Percentiles rank a stretch among this genome's conserved stretches.
Evolutionary conservation across 2,888 invertebrate genomes (phyloP).

Genomic region (Parochlus steinenii): DNA sequence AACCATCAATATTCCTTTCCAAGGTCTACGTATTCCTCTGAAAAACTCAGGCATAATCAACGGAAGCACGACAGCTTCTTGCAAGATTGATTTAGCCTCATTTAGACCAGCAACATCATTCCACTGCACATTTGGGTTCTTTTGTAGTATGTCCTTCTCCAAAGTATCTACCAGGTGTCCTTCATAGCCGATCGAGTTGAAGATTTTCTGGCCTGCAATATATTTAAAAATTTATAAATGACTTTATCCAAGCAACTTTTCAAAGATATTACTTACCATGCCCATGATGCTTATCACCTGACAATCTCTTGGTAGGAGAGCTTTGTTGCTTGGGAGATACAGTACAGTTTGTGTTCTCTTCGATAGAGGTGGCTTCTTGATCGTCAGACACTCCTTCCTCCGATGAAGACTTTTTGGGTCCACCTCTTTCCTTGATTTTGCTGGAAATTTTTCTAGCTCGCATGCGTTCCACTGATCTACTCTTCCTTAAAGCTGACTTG

Average conservation of each 20-base stretch:
- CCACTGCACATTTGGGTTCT: slow-evolving; percentile 71
- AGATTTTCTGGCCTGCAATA: slow-evolving; percentile 29
- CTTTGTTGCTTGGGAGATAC: slow-evolving; percentile 16
- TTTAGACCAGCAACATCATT: slow-evolving; percentile 55
- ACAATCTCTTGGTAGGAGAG: slow-evolving; percentile 26
- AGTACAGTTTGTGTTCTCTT: slow-evolving; percentile 20
- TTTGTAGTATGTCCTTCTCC: slow-evolving; percentile 70
- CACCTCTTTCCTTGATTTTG: slow-evolving; percentile 12
- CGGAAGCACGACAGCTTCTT: slow-evolving; percentile 78
- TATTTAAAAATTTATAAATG: slow-evolving; percentile 17
- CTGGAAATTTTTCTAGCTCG: slow-evolving; percentile 24
- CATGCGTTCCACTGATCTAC: slow-evolving; percentile 29
- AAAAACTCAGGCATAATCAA: slow-evolving; percentile 80
- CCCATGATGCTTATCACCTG: slow-evolving; percentile 19
- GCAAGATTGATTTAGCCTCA: slow-evolving; percentile 57
- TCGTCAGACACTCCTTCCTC: slow-evolving; percentile 32
- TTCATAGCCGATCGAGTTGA: slow-evolving; percentile 55
- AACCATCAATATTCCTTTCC: slow-evolving; percentile 56
- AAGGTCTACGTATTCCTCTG: slow-evolving; percentile 67
- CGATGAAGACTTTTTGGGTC: slow-evolving; percentile 28
- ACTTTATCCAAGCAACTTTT: not conserved
- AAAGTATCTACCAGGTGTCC: slow-evolving; percentile 62
- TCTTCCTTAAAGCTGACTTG: slow-evolving; percentile 26
- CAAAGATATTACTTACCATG: slow-evolving; percentile 14
- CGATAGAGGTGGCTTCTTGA: slow-evolving; percentile 29